These are phyloP conservation scores for Drosophila hawaiiensis DNA, from an alignment of 2,888 invertebrate genomes.

Conservation along the genomic window DNA sequence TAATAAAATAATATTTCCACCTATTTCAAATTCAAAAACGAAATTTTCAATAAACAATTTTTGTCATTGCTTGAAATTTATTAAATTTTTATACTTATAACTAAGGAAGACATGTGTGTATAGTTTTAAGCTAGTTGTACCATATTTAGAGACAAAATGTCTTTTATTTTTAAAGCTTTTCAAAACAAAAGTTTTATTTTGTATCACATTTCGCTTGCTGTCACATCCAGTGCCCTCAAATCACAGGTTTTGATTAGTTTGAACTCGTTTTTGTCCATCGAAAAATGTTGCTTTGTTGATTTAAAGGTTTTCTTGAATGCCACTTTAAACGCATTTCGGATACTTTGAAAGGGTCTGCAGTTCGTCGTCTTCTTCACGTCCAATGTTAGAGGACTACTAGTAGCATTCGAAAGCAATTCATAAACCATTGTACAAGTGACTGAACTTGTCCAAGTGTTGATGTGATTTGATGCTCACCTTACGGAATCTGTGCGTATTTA, in stretches of 20 bases:
- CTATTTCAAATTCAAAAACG: neutral
- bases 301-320: conserved; percentile 61
- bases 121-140: neutral
- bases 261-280: conserved; percentile 6
- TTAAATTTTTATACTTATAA: neutral
- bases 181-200: neutral
- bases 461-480: conserved; percentile 67
- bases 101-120: conserved; percentile 3
- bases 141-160: neutral
- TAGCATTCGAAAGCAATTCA: conserved; percentile 64
- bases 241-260: neutral
- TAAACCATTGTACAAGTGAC: conserved; percentile 64
- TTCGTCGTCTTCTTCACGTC: conserved; percentile 49
- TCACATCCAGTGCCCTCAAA: neutral
- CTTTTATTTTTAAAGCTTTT: conserved; percentile 6
- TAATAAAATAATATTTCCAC: neutral
- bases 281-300: conserved; percentile 19
- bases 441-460: conserved; percentile 37
- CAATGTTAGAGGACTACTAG: conserved; percentile 12
- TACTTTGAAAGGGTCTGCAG: conserved; percentile 54
- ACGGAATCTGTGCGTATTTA: conserved; percentile 60
- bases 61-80: neutral
- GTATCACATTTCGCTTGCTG: conserved; percentile 1
- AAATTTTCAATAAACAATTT: neutral
- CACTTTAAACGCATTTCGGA: conserved; percentile 69